Evolutionary conservation across 1,140 invertebrate species (phyloP), one percentile per base, ranked within the genome.

Genomic region (Trichomalopsis sarcophagae): DNA sequence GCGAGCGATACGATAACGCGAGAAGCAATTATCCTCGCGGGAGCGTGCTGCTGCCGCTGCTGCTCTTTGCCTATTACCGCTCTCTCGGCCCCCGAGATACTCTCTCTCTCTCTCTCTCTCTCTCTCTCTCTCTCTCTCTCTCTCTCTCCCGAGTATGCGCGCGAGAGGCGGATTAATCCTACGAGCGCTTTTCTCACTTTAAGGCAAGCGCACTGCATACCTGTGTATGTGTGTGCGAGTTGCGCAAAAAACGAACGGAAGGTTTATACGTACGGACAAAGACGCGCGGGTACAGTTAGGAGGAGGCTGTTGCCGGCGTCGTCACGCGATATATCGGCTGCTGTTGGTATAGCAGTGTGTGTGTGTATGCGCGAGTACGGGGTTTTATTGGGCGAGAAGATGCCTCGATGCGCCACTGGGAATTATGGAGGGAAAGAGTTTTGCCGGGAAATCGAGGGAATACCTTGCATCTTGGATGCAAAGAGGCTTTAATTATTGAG

Each of bases 1-100:
- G 2, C 55, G 23, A 78, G 44, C 77, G 83, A 81, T 84, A 75
- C 83, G 83, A 84, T 84, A 84, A 84, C 83, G 83, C 83, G 84
- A 85, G 84, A 85, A 76, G 84, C 84, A 85, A 85, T 85, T 85
- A 85, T 81, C 78, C 73, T 81, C 84, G 69, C 55, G 71, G 27
- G 84, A 55, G 44, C 27, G 68, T 9, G 21, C 66, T 66, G 73
- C 23, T 47, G 44, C 44, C 14, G 40, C 44, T 50, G 50, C n/a
- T 62, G 74, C 62, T 47, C 62, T 83, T 76, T 77, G 62, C 75
- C 76, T 55, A 79, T 84, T 84, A 78, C 76, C 76, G 82, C 23
- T 17, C 33, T 7, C n/a, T 7, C 33, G 21, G n/a, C 23, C 68
- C 23, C 21, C 68, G 36, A 5, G 23, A 62, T 62, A 55, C 76